Conservation (phyloP, 2,888 invertebrate genomes). For the Vanessa cardui region DNA sequence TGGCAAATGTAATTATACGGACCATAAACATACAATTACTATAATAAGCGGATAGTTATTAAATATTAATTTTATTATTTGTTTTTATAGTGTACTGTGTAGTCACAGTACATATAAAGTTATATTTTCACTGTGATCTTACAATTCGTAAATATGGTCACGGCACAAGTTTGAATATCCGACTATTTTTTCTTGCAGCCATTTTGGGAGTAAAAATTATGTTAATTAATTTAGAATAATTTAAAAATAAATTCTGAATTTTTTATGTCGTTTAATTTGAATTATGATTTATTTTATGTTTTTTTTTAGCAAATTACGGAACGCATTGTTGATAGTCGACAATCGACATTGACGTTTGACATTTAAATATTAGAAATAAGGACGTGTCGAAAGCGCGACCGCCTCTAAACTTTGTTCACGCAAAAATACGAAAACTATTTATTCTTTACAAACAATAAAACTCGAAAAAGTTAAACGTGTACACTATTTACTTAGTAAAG, state of each 20-base stretch:
- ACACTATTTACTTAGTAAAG: not conserved
- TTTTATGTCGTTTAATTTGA: no score
- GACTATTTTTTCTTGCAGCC: no score
- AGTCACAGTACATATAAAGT: no score
- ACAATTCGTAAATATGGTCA: no score
- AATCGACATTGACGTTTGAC: conserved; percentile 40
- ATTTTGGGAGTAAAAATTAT: no score
- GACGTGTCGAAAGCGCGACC: conserved; percentile 41
- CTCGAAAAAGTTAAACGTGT: not conserved
- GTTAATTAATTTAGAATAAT: no score
- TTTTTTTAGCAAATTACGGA: conserved; percentile 1
- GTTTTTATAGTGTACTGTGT: not conserved
- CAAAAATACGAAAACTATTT: conserved; percentile 19
- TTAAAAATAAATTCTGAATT: no score
- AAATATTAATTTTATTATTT: not conserved
- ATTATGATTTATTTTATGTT: no score
- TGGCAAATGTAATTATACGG: conserved; percentile 30
- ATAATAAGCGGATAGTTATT: not conserved
- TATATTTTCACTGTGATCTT: no score
- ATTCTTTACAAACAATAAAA: conserved; percentile 3
- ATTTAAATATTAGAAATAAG: conserved; percentile 33
- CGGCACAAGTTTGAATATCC: no score
- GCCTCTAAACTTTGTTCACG: conserved; percentile 30
- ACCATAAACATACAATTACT: conserved; percentile 13
- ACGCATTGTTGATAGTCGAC: conserved; percentile 23